A percentile compares a stretch with the other conserved stretches of the same genome.
Evolutionary conservation across 35 echinoderm and acorn worm genomes (phyloP).

Genomic region (Apostichopus parvimensis): DNA sequence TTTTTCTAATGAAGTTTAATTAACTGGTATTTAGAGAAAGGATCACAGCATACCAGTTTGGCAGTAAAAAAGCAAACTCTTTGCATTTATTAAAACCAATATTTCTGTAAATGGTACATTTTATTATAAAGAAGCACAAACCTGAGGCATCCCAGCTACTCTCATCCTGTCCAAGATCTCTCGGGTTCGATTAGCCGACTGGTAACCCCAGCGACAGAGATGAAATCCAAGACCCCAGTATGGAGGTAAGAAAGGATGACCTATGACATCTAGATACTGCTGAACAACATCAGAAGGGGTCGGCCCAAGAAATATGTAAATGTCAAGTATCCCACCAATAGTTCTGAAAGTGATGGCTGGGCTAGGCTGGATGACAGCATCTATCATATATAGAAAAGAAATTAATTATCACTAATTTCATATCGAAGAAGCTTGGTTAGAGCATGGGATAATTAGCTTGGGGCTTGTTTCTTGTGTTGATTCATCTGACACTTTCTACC

Average conservation of each 20-base stretch:
- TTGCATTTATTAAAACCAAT: no score
- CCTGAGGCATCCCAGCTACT: constrained; percentile 79
- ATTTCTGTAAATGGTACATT: no score
- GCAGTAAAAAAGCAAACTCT: no score
- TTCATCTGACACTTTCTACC: no score
- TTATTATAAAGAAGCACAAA: constrained; percentile 8
- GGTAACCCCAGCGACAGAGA: constrained; percentile 89
- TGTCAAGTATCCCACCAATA: constrained; percentile 94
- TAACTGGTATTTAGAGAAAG: no score
- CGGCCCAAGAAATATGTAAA: constrained; percentile 96
- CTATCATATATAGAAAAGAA: constrained; percentile 14
- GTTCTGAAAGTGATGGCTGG: constrained; percentile 92
- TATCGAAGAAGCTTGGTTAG: no score
- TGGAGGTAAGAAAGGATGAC: constrained; percentile 82
- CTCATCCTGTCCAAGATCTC: constrained; percentile 85
- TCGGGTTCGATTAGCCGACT: constrained; percentile 75
- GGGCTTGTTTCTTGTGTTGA: no score
- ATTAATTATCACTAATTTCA: neutral
- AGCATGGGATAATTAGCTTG: no score
- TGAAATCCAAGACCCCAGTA: constrained; percentile 96
- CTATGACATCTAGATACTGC: constrained; percentile 92
- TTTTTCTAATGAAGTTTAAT: no score
- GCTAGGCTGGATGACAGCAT: constrained; percentile 83
- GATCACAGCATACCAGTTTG: no score
- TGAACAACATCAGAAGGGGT: constrained; percentile 74